Conservation (phyloP, 2,888 invertebrate genomes). For the Mantis religiosa region DNA sequence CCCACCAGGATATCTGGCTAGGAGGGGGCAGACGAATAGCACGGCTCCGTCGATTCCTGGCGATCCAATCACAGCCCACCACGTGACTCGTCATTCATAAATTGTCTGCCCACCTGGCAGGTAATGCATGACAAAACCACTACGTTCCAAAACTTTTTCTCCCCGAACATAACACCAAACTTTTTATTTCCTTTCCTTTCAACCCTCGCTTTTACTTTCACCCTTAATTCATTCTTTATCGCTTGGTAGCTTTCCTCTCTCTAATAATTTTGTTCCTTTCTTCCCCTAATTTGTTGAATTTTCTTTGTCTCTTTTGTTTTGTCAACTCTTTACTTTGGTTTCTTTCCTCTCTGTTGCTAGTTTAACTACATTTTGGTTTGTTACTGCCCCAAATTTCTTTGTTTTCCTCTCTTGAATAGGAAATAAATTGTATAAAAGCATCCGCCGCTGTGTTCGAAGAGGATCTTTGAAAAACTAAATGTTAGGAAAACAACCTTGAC, state of each 20-base stretch:
- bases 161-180: neutral
- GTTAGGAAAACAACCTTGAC: too few species aligned
- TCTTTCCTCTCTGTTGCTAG: too few species aligned
- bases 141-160: neutral
- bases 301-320: neutral
- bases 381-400: too few species aligned
- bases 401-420: too few species aligned
- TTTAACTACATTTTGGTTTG: too few species aligned
- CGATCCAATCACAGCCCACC: neutral
- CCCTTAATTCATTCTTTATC: neutral
- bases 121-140: neutral
- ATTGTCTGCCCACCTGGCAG: neutral
- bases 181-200: neutral
- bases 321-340: too few species aligned
- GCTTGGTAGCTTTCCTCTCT: neutral
- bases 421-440: too few species aligned
- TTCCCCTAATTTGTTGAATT: neutral
- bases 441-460: too few species aligned
- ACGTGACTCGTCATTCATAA: neutral
- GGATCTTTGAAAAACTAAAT: too few species aligned
- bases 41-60: neutral
- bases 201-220: neutral
- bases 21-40: neutral
- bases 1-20: neutral
- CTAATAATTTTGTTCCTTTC: neutral